A percentile compares a stretch with the other conserved stretches of the same genome.
Evolutionary conservation across 1,140 invertebrate genomes (phyloP).

Genomic region (Daktulosphaira vitifoliae): DNA sequence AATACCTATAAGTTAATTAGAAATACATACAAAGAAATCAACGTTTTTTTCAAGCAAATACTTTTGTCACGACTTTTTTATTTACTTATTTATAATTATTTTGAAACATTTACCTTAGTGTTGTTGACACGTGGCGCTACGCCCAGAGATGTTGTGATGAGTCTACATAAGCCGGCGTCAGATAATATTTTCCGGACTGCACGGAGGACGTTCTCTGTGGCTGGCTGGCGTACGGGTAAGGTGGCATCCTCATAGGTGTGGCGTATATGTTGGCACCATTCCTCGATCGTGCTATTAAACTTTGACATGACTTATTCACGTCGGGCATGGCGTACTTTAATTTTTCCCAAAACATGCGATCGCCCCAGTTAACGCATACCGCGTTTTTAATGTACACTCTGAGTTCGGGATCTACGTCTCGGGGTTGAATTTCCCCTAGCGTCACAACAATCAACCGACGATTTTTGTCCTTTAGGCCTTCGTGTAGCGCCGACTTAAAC

Average conservation of each 20-base stretch:
- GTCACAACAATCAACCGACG: conserved; percentile 75
- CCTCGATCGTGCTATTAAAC: conserved; percentile 74
- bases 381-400: conserved; percentile 79
- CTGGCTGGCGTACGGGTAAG: conserved; percentile 9
- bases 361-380: conserved; percentile 83
- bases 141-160: conserved; percentile 26
- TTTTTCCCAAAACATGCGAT: conserved; percentile 91
- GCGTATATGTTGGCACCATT: conserved; percentile 32
- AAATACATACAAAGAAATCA: too few relatives aligned
- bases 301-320: conserved; percentile 65
- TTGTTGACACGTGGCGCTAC: background rate
- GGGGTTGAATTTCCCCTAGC: conserved; percentile 69
- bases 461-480: conserved; percentile 66
- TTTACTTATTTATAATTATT: too few relatives aligned
- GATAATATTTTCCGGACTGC: conserved; percentile 18
- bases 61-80: too few relatives aligned
- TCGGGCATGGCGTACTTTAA: conserved; percentile 83
- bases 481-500: conserved; percentile 84
- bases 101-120: too few relatives aligned
- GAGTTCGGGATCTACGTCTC: conserved; percentile 82
- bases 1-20: too few relatives aligned
- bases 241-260: conserved; percentile 17
- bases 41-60: too few relatives aligned
- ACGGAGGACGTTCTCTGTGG: conserved; percentile 9
- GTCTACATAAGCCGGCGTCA: conserved; percentile 20